phyloP scores from a whole-genome alignment of 2,797 vertebrate genomes.

The Sardinella longiceps region DNA sequence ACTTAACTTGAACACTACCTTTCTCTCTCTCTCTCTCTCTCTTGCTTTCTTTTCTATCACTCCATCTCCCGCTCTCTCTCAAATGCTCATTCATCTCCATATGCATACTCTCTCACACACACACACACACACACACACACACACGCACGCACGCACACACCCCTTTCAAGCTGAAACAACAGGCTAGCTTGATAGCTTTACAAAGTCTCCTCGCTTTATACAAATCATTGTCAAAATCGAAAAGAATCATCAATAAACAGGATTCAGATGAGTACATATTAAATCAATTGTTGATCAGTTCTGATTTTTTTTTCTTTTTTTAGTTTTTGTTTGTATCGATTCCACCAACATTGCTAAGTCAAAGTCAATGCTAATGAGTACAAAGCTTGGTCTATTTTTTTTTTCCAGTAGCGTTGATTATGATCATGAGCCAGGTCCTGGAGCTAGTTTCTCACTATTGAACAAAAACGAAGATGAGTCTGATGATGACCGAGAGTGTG shows the following conservation, averaged over 20 bases:
- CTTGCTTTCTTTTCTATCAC: slow-evolving; percentile 52
- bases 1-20: slow-evolving; percentile 47
- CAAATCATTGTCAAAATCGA: slow-evolving; percentile 75
- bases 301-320: slow-evolving; percentile 58
- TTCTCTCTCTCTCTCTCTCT: slow-evolving; percentile 58
- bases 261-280: slow-evolving; percentile 73
- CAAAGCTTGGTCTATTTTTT: slow-evolving; percentile 65
- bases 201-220: slow-evolving; percentile 74
- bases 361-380: slow-evolving; percentile 61
- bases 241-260: slow-evolving; percentile 64
- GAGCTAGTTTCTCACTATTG: slow-evolving; percentile 49
- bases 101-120: slow-evolving; percentile 51
- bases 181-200: slow-evolving; percentile 74
- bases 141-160: slow-evolving; percentile 59
- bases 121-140: slow-evolving; percentile 48
- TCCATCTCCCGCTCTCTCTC: slow-evolving; percentile 29
- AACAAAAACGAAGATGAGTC: slow-evolving; percentile 41
- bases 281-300: slow-evolving; percentile 65
- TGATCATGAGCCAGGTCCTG: slow-evolving; percentile 41
- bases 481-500: slow-evolving; percentile 48
- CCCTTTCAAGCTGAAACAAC: slow-evolving; percentile 70
- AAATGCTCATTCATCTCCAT: slow-evolving; percentile 45
- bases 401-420: slow-evolving; percentile 60
- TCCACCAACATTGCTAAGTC: slow-evolving; percentile 15
- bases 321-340: slow-evolving; percentile 51